phyloP scores from a whole-genome alignment of 2,797 vertebrate species.

The Rhynchotus rufescens region DNA sequence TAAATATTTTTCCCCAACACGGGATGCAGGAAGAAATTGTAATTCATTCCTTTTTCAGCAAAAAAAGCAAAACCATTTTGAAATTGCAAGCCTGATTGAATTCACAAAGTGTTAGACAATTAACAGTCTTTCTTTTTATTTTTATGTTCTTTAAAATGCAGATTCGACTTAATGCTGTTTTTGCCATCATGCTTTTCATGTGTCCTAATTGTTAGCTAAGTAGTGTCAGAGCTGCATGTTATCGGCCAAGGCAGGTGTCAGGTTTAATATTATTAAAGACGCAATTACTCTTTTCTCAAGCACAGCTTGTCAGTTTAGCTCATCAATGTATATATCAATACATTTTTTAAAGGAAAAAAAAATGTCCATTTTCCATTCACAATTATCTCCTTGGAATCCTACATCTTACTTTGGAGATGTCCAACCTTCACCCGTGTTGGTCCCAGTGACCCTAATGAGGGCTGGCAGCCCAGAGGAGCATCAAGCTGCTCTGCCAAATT shows the following conservation, averaged over 20 bases:
- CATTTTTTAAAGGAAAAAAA: neutral
- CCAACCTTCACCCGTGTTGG: neutral
- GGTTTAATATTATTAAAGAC: slow-evolving; percentile 67
- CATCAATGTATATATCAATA: slow-evolving; percentile 64
- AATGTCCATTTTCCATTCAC: neutral
- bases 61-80: slow-evolving; percentile 71
- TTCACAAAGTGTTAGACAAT: slow-evolving; percentile 52
- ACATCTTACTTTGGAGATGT: neutral
- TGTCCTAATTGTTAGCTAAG: slow-evolving; percentile 51
- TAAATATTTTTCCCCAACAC: slow-evolving; percentile 24
- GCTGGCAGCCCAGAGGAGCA: neutral
- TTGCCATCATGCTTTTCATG: neutral
- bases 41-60: slow-evolving; percentile 56
- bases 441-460: neutral
- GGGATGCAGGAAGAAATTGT: neutral
- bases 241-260: slow-evolving; percentile 64
- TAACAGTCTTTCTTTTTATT: slow-evolving; percentile 28
- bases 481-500: neutral
- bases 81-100: slow-evolving; percentile 39
- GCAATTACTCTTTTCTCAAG: slow-evolving; percentile 64
- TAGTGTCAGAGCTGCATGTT: slow-evolving; percentile 15
- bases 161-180: slow-evolving; percentile 15
- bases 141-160: slow-evolving; percentile 51
- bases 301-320: slow-evolving; percentile 63
- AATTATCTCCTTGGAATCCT: neutral